These are phyloP conservation scores for Raja brachyura DNA, from an alignment of 2,113 vertebrate genomes.

Conservation along the genomic window DNA sequence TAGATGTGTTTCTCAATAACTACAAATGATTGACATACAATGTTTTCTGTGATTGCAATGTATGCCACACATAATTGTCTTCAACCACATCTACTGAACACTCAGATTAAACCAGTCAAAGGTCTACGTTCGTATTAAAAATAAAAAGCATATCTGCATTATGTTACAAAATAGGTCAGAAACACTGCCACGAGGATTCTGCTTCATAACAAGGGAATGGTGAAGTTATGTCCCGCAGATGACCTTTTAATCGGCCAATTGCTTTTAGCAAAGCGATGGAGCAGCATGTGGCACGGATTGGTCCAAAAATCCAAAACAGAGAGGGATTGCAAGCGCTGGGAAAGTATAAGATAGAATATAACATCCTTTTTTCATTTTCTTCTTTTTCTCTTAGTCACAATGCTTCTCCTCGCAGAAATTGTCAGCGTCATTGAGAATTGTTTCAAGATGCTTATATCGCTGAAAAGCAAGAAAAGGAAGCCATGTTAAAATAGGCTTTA, in stretches of 20 bases:
- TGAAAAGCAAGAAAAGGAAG: neutral
- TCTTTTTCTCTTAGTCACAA: neutral
- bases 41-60: neutral
- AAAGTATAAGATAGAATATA: neutral
- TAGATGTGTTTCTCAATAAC: neutral
- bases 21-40: neutral
- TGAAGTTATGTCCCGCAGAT: conserved; percentile 12
- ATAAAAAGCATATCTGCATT: neutral
- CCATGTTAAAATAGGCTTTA: neutral
- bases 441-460: neutral
- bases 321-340: neutral
- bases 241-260: neutral
- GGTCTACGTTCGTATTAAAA: neutral
- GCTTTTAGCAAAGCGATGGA: neutral
- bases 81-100: neutral
- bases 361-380: neutral
- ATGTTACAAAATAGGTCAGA: neutral
- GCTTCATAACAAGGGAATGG: neutral
- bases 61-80: neutral
- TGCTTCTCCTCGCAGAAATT: neutral
- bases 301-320: neutral
- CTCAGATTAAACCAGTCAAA: neutral
- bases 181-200: neutral
- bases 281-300: neutral
- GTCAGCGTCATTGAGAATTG: neutral